phyloP scores from a whole-genome alignment of 2,888 invertebrate species.

The Eupithecia subfuscata region DNA sequence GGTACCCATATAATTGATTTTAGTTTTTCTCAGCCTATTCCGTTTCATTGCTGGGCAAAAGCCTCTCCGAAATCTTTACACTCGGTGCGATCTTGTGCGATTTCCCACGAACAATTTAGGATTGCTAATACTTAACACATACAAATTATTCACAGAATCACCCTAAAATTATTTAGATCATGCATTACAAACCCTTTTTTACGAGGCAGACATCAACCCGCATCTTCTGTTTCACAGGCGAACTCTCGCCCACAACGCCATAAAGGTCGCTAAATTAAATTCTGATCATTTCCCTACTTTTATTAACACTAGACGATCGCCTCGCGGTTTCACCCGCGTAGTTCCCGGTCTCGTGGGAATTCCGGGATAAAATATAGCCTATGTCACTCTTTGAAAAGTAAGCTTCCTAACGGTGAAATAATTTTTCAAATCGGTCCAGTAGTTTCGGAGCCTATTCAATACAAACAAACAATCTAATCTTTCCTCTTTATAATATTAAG shows the following conservation, averaged over 20 bases:
- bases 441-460: too few species aligned
- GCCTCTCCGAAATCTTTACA: background rate
- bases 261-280: background rate
- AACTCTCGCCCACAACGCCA: background rate
- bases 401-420: too few species aligned
- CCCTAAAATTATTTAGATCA: background rate
- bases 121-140: background rate
- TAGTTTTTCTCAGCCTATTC: background rate
- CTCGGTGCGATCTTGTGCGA: background rate
- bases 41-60: background rate
- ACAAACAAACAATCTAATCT: too few species aligned
- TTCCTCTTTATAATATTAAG: too few species aligned
- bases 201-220: background rate
- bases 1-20: background rate
- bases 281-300: background rate
- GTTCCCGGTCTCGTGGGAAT: too few species aligned
- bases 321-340: too few species aligned
- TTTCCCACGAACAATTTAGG: background rate
- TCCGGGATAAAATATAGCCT: too few species aligned
- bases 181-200: background rate
- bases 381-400: too few species aligned
- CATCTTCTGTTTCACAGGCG: background rate
- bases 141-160: background rate
- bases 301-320: too few species aligned
- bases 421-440: too few species aligned